Evolutionary conservation across 2,888 invertebrate species (phyloP).

Genomic region (Elegia similella): DNA sequence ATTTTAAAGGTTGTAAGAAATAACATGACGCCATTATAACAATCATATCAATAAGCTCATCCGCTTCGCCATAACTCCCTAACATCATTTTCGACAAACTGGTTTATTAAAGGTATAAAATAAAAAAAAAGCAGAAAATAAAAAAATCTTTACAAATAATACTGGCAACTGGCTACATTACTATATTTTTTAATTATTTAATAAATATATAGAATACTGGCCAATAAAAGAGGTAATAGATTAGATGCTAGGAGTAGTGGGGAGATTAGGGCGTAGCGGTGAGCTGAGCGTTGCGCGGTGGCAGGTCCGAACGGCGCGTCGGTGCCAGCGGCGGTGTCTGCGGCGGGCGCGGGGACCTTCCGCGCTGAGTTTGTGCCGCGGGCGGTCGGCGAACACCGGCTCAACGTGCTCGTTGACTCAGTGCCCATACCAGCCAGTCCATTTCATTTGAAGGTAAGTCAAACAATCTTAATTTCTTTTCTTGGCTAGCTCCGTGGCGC

Average conservation of each 20-base stretch:
- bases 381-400: conserved; percentile 95
- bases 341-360: conserved; percentile 90
- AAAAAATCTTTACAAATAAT: background rate
- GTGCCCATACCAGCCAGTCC: conserved; percentile 94
- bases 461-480: background rate
- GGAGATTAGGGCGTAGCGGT: conserved; percentile 65
- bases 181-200: no score
- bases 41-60: conserved; percentile 65
- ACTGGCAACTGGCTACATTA: no score
- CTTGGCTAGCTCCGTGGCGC: no score
- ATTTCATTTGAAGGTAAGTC: conserved; percentile 90
- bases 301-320: conserved; percentile 96
- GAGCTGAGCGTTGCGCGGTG: conserved; percentile 61
- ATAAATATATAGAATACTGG: conserved; percentile 9
- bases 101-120: conserved; percentile 14
- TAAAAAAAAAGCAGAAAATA: conserved; percentile 8
- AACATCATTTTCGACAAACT: conserved; percentile 43
- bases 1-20: background rate
- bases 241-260: conserved; percentile 25
- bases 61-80: conserved; percentile 79
- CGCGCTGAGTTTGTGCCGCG: conserved; percentile 95
- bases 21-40: conserved; percentile 56
- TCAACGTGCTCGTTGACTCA: conserved; percentile 92
- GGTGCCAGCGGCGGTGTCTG: conserved; percentile 93
- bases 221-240: conserved; percentile 6